These are phyloP conservation scores for Upupa epops DNA, from an alignment of 2,113 vertebrate species.

Conservation along the genomic window DNA sequence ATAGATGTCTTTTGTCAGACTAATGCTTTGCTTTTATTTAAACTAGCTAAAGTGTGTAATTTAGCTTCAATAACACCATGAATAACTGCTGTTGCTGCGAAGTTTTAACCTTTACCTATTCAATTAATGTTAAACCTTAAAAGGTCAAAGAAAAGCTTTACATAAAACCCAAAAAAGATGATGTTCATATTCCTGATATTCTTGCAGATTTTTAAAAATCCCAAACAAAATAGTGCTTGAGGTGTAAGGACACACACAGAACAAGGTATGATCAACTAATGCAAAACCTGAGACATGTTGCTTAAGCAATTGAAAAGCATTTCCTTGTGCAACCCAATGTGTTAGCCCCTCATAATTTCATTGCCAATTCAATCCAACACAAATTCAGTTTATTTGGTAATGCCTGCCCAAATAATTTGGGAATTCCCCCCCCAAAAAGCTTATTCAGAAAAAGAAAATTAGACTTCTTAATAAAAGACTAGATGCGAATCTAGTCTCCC, in stretches of 20 bases:
- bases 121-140: neutral
- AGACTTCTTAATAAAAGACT: neutral
- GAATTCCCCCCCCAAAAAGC: neutral
- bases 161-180: neutral
- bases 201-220: neutral
- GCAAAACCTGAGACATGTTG: neutral
- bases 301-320: neutral
- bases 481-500: no score
- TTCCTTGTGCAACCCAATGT: neutral
- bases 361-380: neutral
- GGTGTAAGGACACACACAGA: neutral
- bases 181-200: neutral
- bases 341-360: neutral
- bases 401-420: neutral
- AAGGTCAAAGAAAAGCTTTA: neutral
- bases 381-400: neutral
- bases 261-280: neutral
- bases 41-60: conserved; percentile 24
- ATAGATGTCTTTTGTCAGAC: neutral
- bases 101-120: conserved; percentile 4
- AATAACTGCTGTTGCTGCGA: neutral
- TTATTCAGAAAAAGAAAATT: neutral
- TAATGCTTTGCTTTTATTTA: conserved; percentile 33
- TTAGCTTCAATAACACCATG: neutral
- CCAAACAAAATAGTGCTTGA: neutral